Evolutionary conservation across 92 coral and sea anemone species (phyloP).

Genomic region (Palythoa grandiflora): DNA sequence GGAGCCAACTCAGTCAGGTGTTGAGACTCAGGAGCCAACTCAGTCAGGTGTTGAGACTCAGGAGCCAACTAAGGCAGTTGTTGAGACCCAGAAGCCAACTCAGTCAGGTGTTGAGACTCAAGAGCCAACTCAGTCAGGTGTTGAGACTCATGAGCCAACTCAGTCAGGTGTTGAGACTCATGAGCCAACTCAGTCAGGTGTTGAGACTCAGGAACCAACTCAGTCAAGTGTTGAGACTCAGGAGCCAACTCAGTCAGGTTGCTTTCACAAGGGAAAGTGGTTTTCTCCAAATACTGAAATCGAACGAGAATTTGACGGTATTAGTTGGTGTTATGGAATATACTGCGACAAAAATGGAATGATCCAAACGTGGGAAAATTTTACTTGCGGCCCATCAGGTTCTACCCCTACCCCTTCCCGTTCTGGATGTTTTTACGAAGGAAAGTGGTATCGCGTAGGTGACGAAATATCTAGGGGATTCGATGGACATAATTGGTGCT

Average conservation of each 20-base stretch:
- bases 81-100: slow-evolving; percentile 6
- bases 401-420: neutral
- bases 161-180: neutral
- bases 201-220: neutral
- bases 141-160: neutral
- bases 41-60: neutral
- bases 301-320: neutral
- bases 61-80: neutral
- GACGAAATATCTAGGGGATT: neutral
- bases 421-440: neutral
- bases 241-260: slow-evolving; percentile 3
- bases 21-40: neutral
- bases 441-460: slow-evolving; percentile 5
- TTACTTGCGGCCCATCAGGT: neutral
- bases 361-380: neutral
- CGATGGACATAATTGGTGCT: slow-evolving; percentile 33
- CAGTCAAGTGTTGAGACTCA: neutral
- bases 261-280: slow-evolving; percentile 30
- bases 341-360: slow-evolving; percentile 15
- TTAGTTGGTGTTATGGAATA: slow-evolving; percentile 20
- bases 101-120: too few species aligned
- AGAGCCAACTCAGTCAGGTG: neutral
- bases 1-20: neutral
- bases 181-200: neutral
- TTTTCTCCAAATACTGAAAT: neutral